Base-by-base conservation (phyloP, 2,888 invertebrate genomes). In the Eristalinus sepulchralis region DNA sequence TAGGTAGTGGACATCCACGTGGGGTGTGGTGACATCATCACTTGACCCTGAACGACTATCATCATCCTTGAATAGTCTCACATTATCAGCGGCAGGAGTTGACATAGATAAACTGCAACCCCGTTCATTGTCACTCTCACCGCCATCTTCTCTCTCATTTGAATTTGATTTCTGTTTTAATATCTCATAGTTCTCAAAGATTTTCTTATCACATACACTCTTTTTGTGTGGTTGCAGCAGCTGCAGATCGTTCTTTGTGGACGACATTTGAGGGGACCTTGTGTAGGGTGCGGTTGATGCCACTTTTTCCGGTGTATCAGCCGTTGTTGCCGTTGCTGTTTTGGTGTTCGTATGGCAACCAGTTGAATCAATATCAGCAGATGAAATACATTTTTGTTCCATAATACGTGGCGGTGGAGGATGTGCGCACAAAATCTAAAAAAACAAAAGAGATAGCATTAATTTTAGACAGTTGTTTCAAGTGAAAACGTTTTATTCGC, bases 311-410 rank as follows among this genome's bases (percentile, higher is more conserved):
- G 88, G 70, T 75, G 84, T 83, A 75, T 75, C 72, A 59, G 66
- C 55, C 53, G 64, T 36, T 31, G 79, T 78, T 83, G 79, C 79
- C 71, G 71, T 79, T 80, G 62, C 64, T 76, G 75, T 66, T 68
- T 73, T 72, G 78, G 39, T 80, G 70, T 80, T 80, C 64, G 66
- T 62, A 71, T 76, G 77, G 82, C 87, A 75, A 78, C 83, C 79
- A 81, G 57, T 88, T 70, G 88, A 85, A 33, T 88, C 60, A 88
- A 77, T 84, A 89, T 90, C 89, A 89, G 89, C 90, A 90, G 90
- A 89, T 89, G 87, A 88, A 89, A 89, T 84, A 89, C 92, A 92
- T 92, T 89, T 90, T 91, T 90, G 89, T 91, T 92, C 92, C 92
- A 92, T 92, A 92, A 91, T 92, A 91, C 88, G 64, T 5, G 5